Evolutionary conservation across 2,888 invertebrate genomes (phyloP).

Genomic region (Pharmacophagus antenor): DNA sequence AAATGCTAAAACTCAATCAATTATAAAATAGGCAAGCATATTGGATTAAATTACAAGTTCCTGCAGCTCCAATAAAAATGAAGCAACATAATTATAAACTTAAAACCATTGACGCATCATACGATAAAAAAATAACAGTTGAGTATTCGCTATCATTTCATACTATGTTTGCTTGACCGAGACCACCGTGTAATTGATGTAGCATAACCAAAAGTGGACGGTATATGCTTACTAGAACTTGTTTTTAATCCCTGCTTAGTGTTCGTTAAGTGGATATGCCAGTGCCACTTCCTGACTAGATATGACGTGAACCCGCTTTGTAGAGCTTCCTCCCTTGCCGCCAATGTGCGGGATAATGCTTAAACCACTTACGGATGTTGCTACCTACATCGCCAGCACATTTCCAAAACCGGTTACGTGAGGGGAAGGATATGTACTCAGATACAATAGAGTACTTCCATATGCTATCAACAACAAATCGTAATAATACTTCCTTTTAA

Average conservation of each 20-base stretch:
- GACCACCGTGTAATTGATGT: conserved; percentile 54
- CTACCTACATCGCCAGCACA: conserved; percentile 44
- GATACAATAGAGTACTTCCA: conserved; percentile 19
- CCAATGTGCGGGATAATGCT: conserved; percentile 56
- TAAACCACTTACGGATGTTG: conserved; percentile 67
- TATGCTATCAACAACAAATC: conserved; percentile 9
- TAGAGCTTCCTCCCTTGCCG: conserved; percentile 73
- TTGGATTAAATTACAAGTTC: conserved; percentile 19
- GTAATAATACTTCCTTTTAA: conserved; percentile 17
- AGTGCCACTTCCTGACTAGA: conserved; percentile 69
- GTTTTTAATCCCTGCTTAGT: conserved; percentile 62
- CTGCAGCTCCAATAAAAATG: conserved; percentile 3
- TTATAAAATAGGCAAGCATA: neutral
- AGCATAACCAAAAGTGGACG: conserved; percentile 43
- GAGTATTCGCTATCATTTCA: conserved; percentile 30
- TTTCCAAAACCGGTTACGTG: conserved; percentile 34
- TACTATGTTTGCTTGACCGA: conserved; percentile 32
- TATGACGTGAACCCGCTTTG: conserved; percentile 59
- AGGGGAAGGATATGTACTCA: conserved; percentile 24
- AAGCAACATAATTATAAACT: conserved; percentile 25
- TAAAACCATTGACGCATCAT: conserved; percentile 28
- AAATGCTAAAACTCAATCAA: no score
- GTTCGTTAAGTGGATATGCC: conserved; percentile 54
- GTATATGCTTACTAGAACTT: conserved; percentile 54
- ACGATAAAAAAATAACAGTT: conserved; percentile 25